A percentile compares a stretch with the other conserved stretches of the same genome.
phyloP scores from a whole-genome alignment of 1,140 invertebrate species.

The Zaprionus tsacasi region DNA sequence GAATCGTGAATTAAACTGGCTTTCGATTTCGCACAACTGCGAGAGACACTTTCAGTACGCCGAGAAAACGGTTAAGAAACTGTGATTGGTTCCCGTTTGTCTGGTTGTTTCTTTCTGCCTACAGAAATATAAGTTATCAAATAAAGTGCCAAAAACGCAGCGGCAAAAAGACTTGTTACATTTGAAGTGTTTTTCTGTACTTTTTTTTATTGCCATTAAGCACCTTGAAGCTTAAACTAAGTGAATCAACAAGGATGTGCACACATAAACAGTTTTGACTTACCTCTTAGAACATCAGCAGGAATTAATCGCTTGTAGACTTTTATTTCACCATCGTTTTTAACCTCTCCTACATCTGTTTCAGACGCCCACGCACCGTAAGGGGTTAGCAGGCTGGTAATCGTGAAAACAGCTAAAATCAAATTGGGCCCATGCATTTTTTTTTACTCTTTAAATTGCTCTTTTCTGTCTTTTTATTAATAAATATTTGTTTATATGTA shows the following conservation, averaged over 20 bases:
- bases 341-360: slow-evolving; percentile 23
- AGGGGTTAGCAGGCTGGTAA: slow-evolving; percentile 23
- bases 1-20: slow-evolving; percentile 8
- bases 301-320: slow-evolving; percentile 92
- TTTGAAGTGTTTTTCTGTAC: too few species aligned
- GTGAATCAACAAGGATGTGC: not conserved
- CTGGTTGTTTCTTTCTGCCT: not conserved
- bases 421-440: slow-evolving; percentile 52
- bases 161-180: too few species aligned
- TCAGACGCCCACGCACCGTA: slow-evolving; percentile 18
- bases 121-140: too few species aligned
- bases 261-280: slow-evolving; percentile 46
- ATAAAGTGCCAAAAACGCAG: too few species aligned
- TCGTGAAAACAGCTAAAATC: slow-evolving; percentile 23
- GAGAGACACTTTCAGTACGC: not conserved
- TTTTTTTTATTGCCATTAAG: too few species aligned
- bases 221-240: too few species aligned
- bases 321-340: slow-evolving; percentile 85
- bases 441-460: not conserved
- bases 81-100: not conserved
- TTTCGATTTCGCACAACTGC: slow-evolving; percentile 31
- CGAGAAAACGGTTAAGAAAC: not conserved
- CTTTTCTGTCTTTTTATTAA: not conserved
- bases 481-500: not conserved
- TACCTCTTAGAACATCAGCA: slow-evolving; percentile 93